Base-by-base conservation (phyloP, 2,888 invertebrate genomes). In the Argyresthia albistria region DNA sequence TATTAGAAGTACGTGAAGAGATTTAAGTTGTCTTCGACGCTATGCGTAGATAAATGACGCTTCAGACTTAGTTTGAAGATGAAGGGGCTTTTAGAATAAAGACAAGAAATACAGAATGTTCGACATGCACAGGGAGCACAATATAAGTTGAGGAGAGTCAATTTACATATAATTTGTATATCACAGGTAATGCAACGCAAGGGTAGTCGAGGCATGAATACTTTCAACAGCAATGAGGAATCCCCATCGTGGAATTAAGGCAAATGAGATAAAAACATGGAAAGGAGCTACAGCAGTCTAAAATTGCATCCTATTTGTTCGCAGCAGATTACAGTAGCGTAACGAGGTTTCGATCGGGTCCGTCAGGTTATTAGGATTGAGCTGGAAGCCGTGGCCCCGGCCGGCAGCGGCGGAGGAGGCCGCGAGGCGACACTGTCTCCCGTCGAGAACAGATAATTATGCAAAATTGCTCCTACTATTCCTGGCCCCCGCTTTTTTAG, bases 401-500 rank as follows among this genome's bases (percentile, higher is more conserved):
- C 25, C 25, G 25, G 25, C 25, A 6, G 25, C 25, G 25, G 25
- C 25, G 25, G 25, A 2, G 25, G 25, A 25, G 25, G 25, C 25
- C 25, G 25, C 25, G 25, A 25, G 25, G 25, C 25, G 25, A 25
- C 25, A 25, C 25, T 72, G 73, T 73, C 75, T 73, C 76, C 56
- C 63, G 66, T 64, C 69, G 64, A 69, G 70, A 70, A 70, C 67
- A 69, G 73, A 76, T 84, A 86, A 87, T 87, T 87, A 86, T 87
- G 86, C 83, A 80, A 86, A 87, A 86, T 84, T 80, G 83, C 80
- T 81, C 65, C 78, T 77, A 81, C 84, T 69, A 84, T 78, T 86
- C 78, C 71, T 73, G 76, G 71, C 69, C 80, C 80, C 79, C 73
- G 73, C 78, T 73, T 84, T 84, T 83, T 86, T 80, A 77, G 72